Conservation (phyloP, 2,888 invertebrate genomes). For the Dicranocentrus wangi region DNA sequence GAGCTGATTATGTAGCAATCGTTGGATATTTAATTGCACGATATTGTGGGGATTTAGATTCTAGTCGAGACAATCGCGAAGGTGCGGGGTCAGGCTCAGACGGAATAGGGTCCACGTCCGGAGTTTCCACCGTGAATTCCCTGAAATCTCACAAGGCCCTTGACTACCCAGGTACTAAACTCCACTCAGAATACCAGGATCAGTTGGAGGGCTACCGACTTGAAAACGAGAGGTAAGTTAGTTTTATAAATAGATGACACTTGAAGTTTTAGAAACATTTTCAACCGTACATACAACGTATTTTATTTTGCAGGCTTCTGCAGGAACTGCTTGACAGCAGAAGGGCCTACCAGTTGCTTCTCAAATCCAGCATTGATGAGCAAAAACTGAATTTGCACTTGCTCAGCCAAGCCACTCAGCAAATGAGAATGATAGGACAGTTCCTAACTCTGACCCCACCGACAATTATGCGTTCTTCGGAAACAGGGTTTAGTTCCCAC, state of each 20-base stretch:
- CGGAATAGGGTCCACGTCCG: slow-evolving; percentile 80
- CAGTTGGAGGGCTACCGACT: slow-evolving; percentile 76
- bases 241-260: slow-evolving; percentile 53
- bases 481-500: slow-evolving; percentile 71
- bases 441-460: slow-evolving; percentile 68
- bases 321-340: slow-evolving; percentile 81
- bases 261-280: not conserved
- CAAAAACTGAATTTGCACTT: slow-evolving; percentile 81
- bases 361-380: slow-evolving; percentile 83
- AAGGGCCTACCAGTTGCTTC: slow-evolving; percentile 82
- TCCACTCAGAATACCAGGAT: slow-evolving; percentile 76
- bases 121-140: slow-evolving; percentile 80
- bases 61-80: slow-evolving; percentile 73
- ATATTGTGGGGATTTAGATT: slow-evolving; percentile 55
- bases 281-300: too few relatives aligned
- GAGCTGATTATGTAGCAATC: not conserved
- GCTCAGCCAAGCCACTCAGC: slow-evolving; percentile 77
- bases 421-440: slow-evolving; percentile 72
- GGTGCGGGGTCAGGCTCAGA: slow-evolving; percentile 75
- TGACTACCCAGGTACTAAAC: slow-evolving; percentile 75
- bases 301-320: too few relatives aligned
- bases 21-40: not conserved
- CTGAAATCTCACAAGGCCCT: slow-evolving; percentile 79
- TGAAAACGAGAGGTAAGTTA: slow-evolving; percentile 75
- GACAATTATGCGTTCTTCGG: slow-evolving; percentile 69